Conservation (phyloP, 2,888 invertebrate genomes). For the Sepiola atlantica region DNA sequence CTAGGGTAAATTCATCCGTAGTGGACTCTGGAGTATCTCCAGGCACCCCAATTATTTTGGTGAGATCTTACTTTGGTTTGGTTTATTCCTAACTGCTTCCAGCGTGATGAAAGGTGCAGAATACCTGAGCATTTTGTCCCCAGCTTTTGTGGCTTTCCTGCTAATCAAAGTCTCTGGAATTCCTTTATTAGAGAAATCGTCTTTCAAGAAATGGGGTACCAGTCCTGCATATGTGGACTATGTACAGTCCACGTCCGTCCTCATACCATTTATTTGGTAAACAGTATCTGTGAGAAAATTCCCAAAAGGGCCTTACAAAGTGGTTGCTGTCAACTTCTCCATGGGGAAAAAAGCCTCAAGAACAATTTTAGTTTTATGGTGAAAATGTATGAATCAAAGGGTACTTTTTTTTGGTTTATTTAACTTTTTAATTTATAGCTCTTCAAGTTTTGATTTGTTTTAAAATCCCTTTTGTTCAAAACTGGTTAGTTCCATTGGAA, state of each 20-base stretch:
- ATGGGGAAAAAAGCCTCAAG: not conserved
- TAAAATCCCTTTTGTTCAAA: too few species aligned
- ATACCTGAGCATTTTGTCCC: constrained; percentile 68
- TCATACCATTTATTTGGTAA: constrained; percentile 72
- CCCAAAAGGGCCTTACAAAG: not conserved
- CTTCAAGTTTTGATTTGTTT: too few species aligned
- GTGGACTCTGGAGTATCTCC: constrained; percentile 70
- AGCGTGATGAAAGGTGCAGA: constrained; percentile 62
- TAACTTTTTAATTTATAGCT: not conserved
- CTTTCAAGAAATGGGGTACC: constrained; percentile 70
- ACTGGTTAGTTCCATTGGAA: too few species aligned
- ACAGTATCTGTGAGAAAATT: not conserved
- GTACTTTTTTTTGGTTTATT: not conserved
- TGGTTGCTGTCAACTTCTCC: not conserved
- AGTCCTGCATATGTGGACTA: constrained; percentile 70
- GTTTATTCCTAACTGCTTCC: constrained; percentile 66
- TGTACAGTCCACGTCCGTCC: constrained; percentile 70
- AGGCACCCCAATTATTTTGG: constrained; percentile 74
- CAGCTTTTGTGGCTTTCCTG: constrained; percentile 71
- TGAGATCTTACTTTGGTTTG: constrained; percentile 72
- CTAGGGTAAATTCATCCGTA: constrained; percentile 69
- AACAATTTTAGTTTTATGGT: not conserved
- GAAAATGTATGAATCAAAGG: not conserved
- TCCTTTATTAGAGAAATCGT: constrained; percentile 71
- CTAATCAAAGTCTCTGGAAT: constrained; percentile 74